phyloP scores from a whole-genome alignment of 1,140 invertebrate genomes.

The Bacillus rossius region DNA sequence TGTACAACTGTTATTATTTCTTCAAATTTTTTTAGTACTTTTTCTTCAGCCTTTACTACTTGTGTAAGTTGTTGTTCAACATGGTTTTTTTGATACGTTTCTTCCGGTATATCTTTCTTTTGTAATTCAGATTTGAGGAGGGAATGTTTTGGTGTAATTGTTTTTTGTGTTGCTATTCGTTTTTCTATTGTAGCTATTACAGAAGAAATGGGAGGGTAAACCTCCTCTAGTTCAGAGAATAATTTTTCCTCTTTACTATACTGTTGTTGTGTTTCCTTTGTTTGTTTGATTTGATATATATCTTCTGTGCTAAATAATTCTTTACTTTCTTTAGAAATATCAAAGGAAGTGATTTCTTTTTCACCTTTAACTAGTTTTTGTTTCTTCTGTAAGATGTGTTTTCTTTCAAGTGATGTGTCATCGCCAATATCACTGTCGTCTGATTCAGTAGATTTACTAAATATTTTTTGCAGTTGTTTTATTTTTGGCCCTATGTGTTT shows the following conservation, averaged over 20 bases:
- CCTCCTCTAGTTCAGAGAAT: slow-evolving; percentile 6
- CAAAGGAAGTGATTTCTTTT: slow-evolving; percentile 10
- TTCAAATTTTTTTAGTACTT: slow-evolving; percentile 11
- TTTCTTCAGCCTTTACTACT: slow-evolving; percentile 16
- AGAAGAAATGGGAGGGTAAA: slow-evolving; percentile 23
- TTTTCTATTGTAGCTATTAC: slow-evolving; percentile 28
- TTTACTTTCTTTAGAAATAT: slow-evolving; percentile 6
- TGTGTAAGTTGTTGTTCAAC: slow-evolving; percentile 22
- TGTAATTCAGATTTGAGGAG: too few species aligned
- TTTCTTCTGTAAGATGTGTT: background rate
- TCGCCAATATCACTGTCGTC: slow-evolving; percentile 25
- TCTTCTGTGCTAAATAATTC: background rate
- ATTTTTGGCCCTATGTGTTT: slow-evolving; percentile 44
- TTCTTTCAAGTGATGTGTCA: slow-evolving; percentile 7
- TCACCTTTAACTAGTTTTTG: background rate
- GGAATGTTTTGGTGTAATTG: too few species aligned
- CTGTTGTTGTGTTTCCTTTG: background rate
- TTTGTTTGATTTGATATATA: background rate
- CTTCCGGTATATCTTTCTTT: background rate
- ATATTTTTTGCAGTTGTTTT: slow-evolving; percentile 44
- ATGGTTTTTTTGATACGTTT: background rate
- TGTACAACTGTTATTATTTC: slow-evolving; percentile 17
- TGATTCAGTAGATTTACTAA: slow-evolving; percentile 29
- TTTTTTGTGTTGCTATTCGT: slow-evolving; percentile 17
- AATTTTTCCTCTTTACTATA: background rate